Conservation (phyloP, 2,888 invertebrate species). For the Hirtodrosophila trivittata region DNA sequence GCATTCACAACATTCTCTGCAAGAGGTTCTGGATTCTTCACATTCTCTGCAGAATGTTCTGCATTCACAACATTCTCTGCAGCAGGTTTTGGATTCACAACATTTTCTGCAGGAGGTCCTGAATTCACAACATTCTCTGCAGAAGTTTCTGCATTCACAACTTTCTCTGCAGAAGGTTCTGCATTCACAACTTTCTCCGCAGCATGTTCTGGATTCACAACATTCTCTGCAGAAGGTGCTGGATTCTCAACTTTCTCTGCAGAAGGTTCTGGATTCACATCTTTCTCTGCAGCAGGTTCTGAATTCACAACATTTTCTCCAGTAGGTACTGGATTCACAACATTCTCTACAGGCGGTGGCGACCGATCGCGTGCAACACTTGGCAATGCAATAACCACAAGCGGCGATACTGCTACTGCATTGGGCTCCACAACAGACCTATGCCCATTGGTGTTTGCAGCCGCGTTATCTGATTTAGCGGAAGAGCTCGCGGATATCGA, state of each 20-base stretch:
- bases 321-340: no score
- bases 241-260: no score
- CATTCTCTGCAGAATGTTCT: slow-evolving; percentile 17
- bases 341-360: slow-evolving; percentile 28
- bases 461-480: slow-evolving; percentile 51
- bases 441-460: slow-evolving; percentile 28
- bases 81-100: no score
- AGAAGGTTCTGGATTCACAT: no score
- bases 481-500: slow-evolving; percentile 58
- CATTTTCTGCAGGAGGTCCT: slow-evolving; percentile 17
- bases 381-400: slow-evolving; percentile 58
- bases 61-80: slow-evolving; percentile 32
- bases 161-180: no score
- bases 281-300: slow-evolving; percentile 13
- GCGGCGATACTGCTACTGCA: slow-evolving; percentile 33
- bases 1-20: slow-evolving; percentile 34
- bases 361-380: slow-evolving; percentile 28
- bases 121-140: slow-evolving; percentile 32
- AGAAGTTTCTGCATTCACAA: no score
- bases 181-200: no score
- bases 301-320: slow-evolving; percentile 32
- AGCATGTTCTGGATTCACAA: slow-evolving; percentile 25
- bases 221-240: slow-evolving; percentile 28
- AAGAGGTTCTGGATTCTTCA: no score
- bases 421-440: slow-evolving; percentile 29